Conservation (phyloP, 1,140 invertebrate species). For the Mercenaria mercenaria region DNA sequence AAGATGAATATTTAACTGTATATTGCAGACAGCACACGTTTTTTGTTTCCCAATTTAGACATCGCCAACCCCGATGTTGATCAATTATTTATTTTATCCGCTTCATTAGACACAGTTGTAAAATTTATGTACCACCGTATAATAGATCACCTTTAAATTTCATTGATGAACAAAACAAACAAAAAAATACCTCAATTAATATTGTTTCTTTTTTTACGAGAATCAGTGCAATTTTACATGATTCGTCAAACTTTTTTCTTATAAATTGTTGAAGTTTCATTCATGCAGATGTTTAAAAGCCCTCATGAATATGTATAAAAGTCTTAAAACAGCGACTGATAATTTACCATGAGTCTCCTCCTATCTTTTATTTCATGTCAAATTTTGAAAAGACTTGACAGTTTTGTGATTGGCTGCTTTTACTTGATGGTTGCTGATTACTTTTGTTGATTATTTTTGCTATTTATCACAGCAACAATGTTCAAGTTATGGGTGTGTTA, state of each 20-base stretch:
- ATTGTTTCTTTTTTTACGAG: neutral
- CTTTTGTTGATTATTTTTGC: no score
- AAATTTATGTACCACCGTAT: neutral
- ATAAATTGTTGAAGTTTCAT: neutral
- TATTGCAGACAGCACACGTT: no score
- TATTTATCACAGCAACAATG: no score
- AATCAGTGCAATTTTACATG: neutral
- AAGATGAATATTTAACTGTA: no score
- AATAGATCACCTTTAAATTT: slow-evolving; percentile 6
- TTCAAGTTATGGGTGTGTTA: no score
- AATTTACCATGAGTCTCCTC: neutral
- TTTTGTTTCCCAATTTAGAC: no score
- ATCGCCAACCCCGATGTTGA: no score
- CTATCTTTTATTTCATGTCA: neutral
- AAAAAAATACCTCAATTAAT: neutral
- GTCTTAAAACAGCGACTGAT: neutral
- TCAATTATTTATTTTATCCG: neutral
- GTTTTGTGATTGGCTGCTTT: no score
- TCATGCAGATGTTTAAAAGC: neutral
- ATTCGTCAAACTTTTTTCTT: neutral
- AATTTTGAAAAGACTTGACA: no score
- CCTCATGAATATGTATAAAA: neutral
- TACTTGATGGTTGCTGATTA: no score
- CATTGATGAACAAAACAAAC: neutral
- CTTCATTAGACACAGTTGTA: neutral